phyloP scores from a whole-genome alignment of 2,888 invertebrate species.

The Spilosoma lubricipeda region DNA sequence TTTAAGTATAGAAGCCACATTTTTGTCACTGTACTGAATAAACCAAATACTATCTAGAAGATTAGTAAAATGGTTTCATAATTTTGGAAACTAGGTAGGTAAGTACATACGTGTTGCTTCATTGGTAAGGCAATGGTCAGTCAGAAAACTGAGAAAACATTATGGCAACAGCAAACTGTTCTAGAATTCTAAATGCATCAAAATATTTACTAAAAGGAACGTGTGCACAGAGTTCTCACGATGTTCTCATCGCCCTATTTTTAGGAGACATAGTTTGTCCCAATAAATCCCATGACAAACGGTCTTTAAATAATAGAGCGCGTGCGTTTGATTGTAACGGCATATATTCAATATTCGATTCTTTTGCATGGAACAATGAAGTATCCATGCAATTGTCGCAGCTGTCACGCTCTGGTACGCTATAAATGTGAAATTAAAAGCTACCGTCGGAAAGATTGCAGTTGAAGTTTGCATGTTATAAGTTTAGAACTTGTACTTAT shows the following conservation, averaged over 20 bases:
- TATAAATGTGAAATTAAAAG: slow-evolving; percentile 48
- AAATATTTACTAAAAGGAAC: neutral
- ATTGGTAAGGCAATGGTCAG: neutral
- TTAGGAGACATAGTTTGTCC: slow-evolving; percentile 50
- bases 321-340: slow-evolving; percentile 67
- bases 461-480: neutral
- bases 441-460: neutral
- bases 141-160: neutral
- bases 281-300: slow-evolving; percentile 63
- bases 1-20: neutral
- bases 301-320: slow-evolving; percentile 60
- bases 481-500: neutral
- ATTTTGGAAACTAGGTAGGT: no score
- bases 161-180: neutral
- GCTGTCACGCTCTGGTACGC: slow-evolving; percentile 55
- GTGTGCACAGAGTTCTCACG: slow-evolving; percentile 35
- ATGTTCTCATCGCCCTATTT: slow-evolving; percentile 48
- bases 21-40: neutral
- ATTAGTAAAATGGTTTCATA: neutral
- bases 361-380: slow-evolving; percentile 64
- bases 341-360: slow-evolving; percentile 68
- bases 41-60: neutral
- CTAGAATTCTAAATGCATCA: neutral
- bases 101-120: neutral
- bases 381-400: slow-evolving; percentile 55